A percentile compares a stretch with the other conserved stretches of the same genome.
These are phyloP conservation scores for Ornithoptera priamus DNA, from an alignment of 2,888 invertebrate genomes.

Conservation along the genomic window DNA sequence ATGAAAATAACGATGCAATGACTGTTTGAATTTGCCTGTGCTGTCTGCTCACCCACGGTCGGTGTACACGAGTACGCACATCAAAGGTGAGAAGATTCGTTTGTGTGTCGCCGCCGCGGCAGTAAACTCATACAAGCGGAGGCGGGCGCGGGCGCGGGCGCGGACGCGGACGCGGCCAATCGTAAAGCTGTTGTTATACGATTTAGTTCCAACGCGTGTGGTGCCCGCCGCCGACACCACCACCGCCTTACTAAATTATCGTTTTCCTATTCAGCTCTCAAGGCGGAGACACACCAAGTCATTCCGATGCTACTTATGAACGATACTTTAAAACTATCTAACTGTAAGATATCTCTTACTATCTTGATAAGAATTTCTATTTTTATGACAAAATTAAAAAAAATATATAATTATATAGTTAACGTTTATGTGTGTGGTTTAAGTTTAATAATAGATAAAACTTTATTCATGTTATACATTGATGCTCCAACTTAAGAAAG, in stretches of 20 bases:
- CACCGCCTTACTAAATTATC: slow-evolving; percentile 5
- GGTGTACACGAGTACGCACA: background rate
- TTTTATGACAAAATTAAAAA: too few relatives aligned
- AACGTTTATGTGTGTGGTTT: too few relatives aligned
- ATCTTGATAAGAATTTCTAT: too few relatives aligned
- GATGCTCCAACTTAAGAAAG: too few relatives aligned
- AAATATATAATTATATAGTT: too few relatives aligned
- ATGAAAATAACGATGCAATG: too few relatives aligned
- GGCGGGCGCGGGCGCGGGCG: background rate
- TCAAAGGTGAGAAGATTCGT: slow-evolving; percentile 18
- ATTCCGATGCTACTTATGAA: too few relatives aligned
- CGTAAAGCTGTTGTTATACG: slow-evolving; percentile 20
- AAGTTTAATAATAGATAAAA: too few relatives aligned
- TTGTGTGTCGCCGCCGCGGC: slow-evolving; percentile 6
- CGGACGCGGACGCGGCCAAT: slow-evolving; percentile 8
- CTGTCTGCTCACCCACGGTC: background rate
- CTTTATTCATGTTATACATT: too few relatives aligned
- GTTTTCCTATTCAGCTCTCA: slow-evolving; percentile 18
- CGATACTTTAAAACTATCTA: too few relatives aligned
- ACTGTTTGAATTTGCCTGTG: too few relatives aligned
- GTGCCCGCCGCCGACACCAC: slow-evolving; percentile 6
- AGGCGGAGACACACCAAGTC: slow-evolving; percentile 3
- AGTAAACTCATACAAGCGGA: slow-evolving; percentile 1
- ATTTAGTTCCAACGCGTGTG: slow-evolving; percentile 11
- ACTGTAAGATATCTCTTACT: too few relatives aligned